Conservation (phyloP, 2,113 vertebrate species). For the Tinamus guttatus region DNA sequence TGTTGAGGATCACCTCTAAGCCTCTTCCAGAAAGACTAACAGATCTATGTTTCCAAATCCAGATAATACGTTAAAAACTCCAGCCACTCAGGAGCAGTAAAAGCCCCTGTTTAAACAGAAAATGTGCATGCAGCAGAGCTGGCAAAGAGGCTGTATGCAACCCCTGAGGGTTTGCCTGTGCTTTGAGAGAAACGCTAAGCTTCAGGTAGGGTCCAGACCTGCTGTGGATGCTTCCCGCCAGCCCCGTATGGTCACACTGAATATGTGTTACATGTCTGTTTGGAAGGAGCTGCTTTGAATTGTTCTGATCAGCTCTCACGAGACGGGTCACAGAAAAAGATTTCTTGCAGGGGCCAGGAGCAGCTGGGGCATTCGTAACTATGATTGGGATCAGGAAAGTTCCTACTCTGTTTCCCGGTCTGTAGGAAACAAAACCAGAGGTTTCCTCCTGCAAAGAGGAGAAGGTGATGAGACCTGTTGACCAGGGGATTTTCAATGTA, state of each 20-base stretch:
- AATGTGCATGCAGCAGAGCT: not conserved
- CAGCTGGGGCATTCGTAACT: not conserved
- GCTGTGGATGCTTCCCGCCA: not conserved
- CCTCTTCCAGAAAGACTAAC: not conserved
- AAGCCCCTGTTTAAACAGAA: not conserved
- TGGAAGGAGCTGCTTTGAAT: not conserved
- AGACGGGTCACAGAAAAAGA: not conserved
- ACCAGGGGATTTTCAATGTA: not conserved
- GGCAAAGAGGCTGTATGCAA: not conserved
- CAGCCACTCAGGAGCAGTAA: fast-evolving
- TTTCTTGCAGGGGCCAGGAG: not conserved
- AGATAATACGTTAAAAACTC: not conserved
- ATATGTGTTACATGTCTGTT: not conserved
- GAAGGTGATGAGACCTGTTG: not conserved
- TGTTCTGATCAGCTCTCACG: not conserved
- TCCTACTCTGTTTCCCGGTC: not conserved
- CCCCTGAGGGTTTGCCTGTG: not conserved
- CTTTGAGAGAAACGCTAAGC: not conserved
- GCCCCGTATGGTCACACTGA: too few relatives aligned
- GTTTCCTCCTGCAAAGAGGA: not conserved
- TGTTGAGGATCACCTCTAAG: not conserved
- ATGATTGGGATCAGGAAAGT: not conserved
- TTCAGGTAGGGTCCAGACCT: not conserved
- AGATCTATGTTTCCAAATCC: not conserved
- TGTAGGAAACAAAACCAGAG: not conserved